Percentiles rank a stretch among this genome's conserved stretches.
Conservation (phyloP, 1,140 invertebrate genomes). For the Panagrolaimus sp. region DNA sequence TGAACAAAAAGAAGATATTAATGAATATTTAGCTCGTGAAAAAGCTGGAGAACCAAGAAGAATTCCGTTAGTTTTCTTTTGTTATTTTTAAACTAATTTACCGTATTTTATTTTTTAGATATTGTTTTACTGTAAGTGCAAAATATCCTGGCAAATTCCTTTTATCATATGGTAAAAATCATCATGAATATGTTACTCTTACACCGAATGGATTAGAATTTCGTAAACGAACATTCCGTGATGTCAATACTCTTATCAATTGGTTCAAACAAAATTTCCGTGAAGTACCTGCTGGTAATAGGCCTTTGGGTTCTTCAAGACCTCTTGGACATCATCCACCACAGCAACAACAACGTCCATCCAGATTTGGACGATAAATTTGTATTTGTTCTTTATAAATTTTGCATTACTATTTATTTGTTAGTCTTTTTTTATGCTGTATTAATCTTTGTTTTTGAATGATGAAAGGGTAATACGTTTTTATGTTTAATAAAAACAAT, state of each 20-base stretch:
- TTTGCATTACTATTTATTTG: no score
- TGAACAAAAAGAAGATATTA: constrained; percentile 70
- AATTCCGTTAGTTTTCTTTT: constrained; percentile 84
- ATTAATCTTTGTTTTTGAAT: no score
- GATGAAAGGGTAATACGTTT: no score
- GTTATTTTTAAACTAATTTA: constrained; percentile 65
- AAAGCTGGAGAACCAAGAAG: constrained; percentile 77
- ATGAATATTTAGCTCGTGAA: constrained; percentile 78
- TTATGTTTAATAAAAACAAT: no score
- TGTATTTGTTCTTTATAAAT: no score
- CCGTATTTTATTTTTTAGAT: constrained; percentile 37
- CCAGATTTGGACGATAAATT: no score
- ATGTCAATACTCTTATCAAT: constrained; percentile 74
- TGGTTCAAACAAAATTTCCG: constrained; percentile 68
- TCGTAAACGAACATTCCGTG: constrained; percentile 78
- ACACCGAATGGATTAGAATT: constrained; percentile 87
- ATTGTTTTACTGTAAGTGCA: constrained; percentile 61
- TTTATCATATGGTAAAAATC: constrained; percentile 73
- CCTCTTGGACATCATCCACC: no score
- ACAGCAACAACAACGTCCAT: no score
- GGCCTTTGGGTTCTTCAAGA: no score
- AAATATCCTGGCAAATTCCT: constrained; percentile 90
- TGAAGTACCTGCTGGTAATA: background rate
- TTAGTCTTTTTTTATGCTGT: no score
- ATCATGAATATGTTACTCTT: constrained; percentile 85